Base-by-base conservation (phyloP, 2,888 invertebrate species). In the Acanthosepion lycidas region DNA sequence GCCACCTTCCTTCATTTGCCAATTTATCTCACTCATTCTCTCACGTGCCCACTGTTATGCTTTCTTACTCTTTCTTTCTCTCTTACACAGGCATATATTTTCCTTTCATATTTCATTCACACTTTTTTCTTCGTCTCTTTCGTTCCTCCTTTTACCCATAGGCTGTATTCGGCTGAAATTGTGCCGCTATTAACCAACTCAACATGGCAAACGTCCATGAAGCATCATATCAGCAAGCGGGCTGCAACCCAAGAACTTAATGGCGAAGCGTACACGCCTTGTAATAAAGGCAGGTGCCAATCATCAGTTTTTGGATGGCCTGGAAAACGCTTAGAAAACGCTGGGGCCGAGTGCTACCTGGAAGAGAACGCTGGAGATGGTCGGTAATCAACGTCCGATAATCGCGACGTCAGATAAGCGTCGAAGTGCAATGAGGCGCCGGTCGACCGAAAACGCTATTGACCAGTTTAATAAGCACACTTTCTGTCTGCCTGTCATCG, bases 301-400 rank as follows among this genome's bases (percentile, higher is more conserved):
- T 78, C 78, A 78, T 78, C n/a, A 12, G 78, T n/a, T 78, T 78
- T 78, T 78, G n/a, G 78, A 78, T 78, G 78, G 15, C 78, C n/a
- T 78, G n/a, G 78, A 78, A 78, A 78, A n/a, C 78, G 78, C 33
- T 78, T 78, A n/a, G 8, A 78, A 78, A 78, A 12, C n/a, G n/a
- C 78, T 78, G n/a, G 15, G 33, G n/a, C 78, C n/a, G 78, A 78
- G 78, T 23, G 78, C 78, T 33, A 78, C n/a, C 78, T 78, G 78
- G 78, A 78, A n/a, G 78, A 78, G n/a, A 78, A 78, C n/a, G n/a
- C 78, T 78, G 78, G 78, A 78, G 78, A 78, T 78, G n/a, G 78
- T 78, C 78, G 78, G 78, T 78, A 78, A 78, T 78, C 78, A 78
- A 78, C 78, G 78, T 9, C 78, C n/a, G 78, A 78, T 78, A 78